Conservation (phyloP, 1,140 invertebrate genomes). For the Zaprionus camerounensis region DNA sequence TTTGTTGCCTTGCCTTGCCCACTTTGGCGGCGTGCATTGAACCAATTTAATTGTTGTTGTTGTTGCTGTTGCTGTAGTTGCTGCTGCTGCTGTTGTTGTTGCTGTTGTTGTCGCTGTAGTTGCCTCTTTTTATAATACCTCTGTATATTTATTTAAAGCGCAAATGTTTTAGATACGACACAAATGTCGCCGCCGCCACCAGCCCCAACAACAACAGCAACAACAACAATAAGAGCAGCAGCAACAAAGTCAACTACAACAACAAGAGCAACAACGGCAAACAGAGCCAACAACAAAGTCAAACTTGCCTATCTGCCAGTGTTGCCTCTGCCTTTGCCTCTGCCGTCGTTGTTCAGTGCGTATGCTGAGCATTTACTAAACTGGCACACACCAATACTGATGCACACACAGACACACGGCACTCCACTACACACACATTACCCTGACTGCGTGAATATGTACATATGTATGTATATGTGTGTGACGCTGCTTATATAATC, state of each 20-base stretch:
- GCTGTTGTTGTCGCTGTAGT: constrained; percentile 44
- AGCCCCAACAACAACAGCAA: constrained; percentile 26
- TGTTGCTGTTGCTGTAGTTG: constrained; percentile 23
- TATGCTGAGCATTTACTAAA: constrained; percentile 77
- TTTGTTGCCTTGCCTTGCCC: constrained; percentile 23
- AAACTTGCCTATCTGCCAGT: constrained; percentile 76
- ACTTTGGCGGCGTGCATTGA: constrained; percentile 75
- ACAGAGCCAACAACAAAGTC: constrained; percentile 62
- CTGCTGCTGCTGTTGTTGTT: constrained; percentile 10
- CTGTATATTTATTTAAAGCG: constrained; percentile 81
- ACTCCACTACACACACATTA: constrained; percentile 24
- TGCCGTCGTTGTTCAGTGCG: constrained; percentile 55
- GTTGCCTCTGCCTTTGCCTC: constrained; percentile 12
- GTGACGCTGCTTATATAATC: constrained; percentile 72
- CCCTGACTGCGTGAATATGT: constrained; percentile 26
- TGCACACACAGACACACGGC: constrained; percentile 34
- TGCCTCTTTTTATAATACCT: constrained; percentile 70
- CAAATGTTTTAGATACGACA: constrained; percentile 83
- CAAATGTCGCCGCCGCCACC: constrained; percentile 52
- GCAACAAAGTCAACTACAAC: constrained; percentile 25
- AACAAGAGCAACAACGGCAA: constrained; percentile 48
- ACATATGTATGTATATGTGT: constrained; percentile 11
- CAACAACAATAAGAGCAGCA: constrained; percentile 27
- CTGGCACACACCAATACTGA: constrained; percentile 68
- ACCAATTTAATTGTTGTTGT: constrained; percentile 60